These are phyloP conservation scores for Coenobita brevimanus DNA, from an alignment of 1,140 invertebrate species.

Conservation along the genomic window DNA sequence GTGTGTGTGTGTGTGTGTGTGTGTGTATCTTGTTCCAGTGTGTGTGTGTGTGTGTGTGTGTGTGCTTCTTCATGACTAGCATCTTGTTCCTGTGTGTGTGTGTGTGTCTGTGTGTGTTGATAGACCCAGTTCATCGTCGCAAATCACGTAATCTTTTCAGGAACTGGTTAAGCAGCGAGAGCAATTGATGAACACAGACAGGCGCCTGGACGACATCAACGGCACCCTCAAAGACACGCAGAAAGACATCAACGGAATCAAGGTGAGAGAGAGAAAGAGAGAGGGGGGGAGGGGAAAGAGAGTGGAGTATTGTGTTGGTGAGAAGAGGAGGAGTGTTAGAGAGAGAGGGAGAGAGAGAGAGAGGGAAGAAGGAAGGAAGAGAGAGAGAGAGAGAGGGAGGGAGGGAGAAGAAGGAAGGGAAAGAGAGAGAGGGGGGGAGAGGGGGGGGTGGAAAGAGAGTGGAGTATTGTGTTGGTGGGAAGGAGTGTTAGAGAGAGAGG, in stretches of 20 bases:
- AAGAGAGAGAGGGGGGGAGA: background rate
- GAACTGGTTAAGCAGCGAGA: slow-evolving; percentile 53
- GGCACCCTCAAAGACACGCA: slow-evolving; percentile 48
- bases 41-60: too few species aligned
- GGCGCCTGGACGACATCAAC: slow-evolving; percentile 35
- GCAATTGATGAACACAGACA: slow-evolving; percentile 48
- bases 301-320: too few species aligned
- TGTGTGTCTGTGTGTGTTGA: background rate
- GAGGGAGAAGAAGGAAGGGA: too few species aligned
- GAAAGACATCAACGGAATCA: slow-evolving; percentile 62
- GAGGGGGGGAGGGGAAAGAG: too few species aligned
- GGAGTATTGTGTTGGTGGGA: too few species aligned
- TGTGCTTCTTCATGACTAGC: background rate
- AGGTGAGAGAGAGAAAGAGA: slow-evolving; percentile 21
- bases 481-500: too few species aligned
- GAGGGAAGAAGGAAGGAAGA: too few species aligned
- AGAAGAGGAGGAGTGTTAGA: too few species aligned
- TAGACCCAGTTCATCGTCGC: too few species aligned
- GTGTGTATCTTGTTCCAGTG: background rate
- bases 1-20: background rate
- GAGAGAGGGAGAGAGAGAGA: too few species aligned
- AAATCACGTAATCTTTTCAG: slow-evolving; percentile 9
- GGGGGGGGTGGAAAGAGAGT: too few species aligned
- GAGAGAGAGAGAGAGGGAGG: too few species aligned
- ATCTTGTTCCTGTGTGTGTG: background rate